phyloP scores from a whole-genome alignment of 1,140 invertebrate genomes.

The Saccostrea cuccullata region DNA sequence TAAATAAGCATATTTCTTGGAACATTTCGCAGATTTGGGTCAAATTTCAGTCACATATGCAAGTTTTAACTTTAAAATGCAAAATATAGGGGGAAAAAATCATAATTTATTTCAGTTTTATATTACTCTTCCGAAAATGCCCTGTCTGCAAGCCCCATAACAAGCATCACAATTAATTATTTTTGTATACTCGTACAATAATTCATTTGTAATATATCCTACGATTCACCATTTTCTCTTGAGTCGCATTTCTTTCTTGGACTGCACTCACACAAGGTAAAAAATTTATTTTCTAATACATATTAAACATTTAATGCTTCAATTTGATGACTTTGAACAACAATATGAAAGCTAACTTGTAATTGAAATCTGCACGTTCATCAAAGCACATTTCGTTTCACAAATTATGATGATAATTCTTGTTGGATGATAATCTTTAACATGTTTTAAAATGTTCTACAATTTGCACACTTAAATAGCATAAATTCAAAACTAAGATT shows the following conservation, averaged over 20 bases:
- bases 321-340: too few species aligned
- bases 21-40: background rate
- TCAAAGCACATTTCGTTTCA: too few species aligned
- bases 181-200: background rate
- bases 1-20: background rate
- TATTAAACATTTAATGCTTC: background rate
- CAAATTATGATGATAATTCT: too few species aligned
- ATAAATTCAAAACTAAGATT: too few species aligned
- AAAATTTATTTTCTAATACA: background rate
- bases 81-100: background rate
- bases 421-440: too few species aligned
- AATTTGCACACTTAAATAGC: too few species aligned
- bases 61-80: background rate
- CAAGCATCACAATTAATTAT: constrained; percentile 4
- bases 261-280: constrained; percentile 21
- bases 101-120: too few species aligned
- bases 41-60: background rate
- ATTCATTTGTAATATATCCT: constrained; percentile 10
- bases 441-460: too few species aligned
- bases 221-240: background rate
- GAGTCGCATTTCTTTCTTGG: constrained; percentile 12
- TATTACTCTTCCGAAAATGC: background rate
- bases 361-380: too few species aligned
- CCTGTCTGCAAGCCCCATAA: background rate
- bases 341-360: too few species aligned